phyloP scores from a whole-genome alignment of 2,113 vertebrate genomes.

The Zosterops pallidus region DNA sequence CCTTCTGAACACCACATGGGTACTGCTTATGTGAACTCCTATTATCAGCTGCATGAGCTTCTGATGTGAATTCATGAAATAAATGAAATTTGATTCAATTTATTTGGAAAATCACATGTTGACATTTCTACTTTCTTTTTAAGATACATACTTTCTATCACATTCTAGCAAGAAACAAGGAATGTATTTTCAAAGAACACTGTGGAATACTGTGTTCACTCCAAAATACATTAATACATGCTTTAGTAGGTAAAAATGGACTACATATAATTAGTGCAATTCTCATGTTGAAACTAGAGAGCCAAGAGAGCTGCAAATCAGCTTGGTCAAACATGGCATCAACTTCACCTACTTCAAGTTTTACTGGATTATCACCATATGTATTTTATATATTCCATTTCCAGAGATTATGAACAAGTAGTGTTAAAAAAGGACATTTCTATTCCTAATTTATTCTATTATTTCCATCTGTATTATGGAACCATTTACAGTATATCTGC shows the following conservation, averaged over 20 bases:
- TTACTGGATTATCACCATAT: not conserved
- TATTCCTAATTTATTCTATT: not conserved
- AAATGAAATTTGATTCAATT: not conserved
- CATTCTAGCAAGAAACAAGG: not conserved
- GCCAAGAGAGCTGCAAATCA: not conserved
- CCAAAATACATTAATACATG: not conserved
- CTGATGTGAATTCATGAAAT: not conserved
- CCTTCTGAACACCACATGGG: not conserved
- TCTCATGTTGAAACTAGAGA: not conserved
- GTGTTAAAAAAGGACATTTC: not conserved
- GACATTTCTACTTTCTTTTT: not conserved
- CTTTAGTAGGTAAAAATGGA: not conserved
- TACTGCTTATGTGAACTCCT: not conserved
- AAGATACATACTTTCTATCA: not conserved
- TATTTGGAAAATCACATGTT: not conserved
- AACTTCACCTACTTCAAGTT: not conserved
- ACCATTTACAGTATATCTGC: not conserved
- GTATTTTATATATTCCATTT: not conserved
- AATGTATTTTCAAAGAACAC: not conserved
- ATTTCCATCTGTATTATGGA: not conserved
- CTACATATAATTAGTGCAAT: not conserved
- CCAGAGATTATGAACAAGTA: not conserved
- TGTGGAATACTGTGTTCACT: not conserved
- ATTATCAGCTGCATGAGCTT: not conserved
- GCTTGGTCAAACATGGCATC: not conserved